Percentiles rank a stretch among this genome's conserved stretches.
Evolutionary conservation across 1,140 invertebrate genomes (phyloP).

Genomic region (Papilio glaucus): DNA sequence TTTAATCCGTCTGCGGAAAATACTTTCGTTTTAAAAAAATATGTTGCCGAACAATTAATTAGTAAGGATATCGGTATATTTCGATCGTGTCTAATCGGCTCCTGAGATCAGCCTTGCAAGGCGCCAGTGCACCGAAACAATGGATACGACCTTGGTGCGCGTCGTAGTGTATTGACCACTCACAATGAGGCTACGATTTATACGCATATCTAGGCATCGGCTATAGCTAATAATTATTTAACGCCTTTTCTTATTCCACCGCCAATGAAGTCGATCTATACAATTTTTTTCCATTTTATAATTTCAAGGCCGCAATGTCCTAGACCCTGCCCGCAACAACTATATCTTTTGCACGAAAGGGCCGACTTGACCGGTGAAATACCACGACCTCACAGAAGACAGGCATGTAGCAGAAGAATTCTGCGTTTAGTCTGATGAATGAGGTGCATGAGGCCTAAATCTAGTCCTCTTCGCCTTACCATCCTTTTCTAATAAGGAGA

Average conservation of each 20-base stretch:
- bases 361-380: no score
- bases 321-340: no score
- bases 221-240: neutral
- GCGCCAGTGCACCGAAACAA: conserved; percentile 42
- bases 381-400: no score
- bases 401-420: no score
- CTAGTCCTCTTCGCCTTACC: no score
- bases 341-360: no score
- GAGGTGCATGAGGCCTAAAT: no score
- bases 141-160: conserved; percentile 34
- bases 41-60: neutral
- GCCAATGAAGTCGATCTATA: neutral
- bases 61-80: neutral
- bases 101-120: neutral
- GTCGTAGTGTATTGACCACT: conserved; percentile 35
- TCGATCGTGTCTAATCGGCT: neutral
- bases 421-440: no score
- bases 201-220: conserved; percentile 2
- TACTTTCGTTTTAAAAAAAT: neutral
- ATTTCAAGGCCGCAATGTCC: no score
- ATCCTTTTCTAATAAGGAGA: no score
- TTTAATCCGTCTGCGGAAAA: neutral
- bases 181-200: conserved; percentile 31
- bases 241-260: conserved; percentile 35
- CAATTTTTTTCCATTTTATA: neutral